A percentile compares a stretch with the other conserved stretches of the same genome.
Conservation (phyloP, 1,140 invertebrate species). For the Venturia canescens region DNA sequence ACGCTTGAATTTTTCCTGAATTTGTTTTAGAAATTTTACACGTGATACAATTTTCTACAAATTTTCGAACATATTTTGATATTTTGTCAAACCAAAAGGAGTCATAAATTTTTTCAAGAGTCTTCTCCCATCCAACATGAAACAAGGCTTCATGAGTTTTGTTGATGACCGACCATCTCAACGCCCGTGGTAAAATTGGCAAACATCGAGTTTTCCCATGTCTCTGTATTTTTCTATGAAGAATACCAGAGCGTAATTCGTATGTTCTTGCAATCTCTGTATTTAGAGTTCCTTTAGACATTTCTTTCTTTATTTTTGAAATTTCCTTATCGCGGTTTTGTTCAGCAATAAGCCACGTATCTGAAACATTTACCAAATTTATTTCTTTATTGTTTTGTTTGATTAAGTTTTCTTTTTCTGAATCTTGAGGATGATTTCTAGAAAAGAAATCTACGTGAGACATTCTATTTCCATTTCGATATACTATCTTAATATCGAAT, state of each 20-base stretch:
- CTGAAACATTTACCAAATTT: slow-evolving; percentile 30
- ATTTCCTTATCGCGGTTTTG: no score
- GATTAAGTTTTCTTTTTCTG: slow-evolving; percentile 1
- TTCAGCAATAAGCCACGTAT: no score
- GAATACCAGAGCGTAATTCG: no score
- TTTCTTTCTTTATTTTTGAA: no score
- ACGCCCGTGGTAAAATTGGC: no score
- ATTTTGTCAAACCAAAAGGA: slow-evolving; percentile 62
- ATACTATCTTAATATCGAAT: slow-evolving; percentile 58
- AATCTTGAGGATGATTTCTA: slow-evolving; percentile 40
- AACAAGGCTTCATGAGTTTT: no score
- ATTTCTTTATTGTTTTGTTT: slow-evolving; percentile 57
- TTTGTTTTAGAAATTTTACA: slow-evolving; percentile 56
- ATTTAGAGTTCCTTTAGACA: no score
- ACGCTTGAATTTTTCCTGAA: slow-evolving; percentile 55
- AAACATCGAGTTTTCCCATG: no score
- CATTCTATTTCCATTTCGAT: slow-evolving; percentile 47
- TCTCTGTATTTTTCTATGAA: no score
- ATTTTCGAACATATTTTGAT: slow-evolving; percentile 55
- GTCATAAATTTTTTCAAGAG: slow-evolving; percentile 41
- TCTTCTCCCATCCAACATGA: no score
- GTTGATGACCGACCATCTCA: no score
- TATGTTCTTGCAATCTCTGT: no score
- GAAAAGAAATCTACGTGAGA: slow-evolving; percentile 49
- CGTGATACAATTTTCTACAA: slow-evolving; percentile 57